A percentile compares a stretch with the other conserved stretches of the same genome.
Evolutionary conservation across 2,888 invertebrate species (phyloP).

Genomic region (Brassicogethes aeneus): DNA sequence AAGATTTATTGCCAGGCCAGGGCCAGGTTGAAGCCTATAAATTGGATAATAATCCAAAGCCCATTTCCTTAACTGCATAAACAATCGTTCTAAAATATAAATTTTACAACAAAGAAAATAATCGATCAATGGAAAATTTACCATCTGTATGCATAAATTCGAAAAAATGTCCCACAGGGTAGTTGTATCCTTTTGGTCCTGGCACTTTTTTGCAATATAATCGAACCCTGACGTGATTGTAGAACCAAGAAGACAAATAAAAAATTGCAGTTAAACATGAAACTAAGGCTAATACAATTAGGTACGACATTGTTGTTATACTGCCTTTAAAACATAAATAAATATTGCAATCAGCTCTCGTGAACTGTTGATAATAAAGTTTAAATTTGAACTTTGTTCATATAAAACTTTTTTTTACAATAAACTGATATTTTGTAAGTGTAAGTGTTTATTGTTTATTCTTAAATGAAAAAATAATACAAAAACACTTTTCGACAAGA

Average conservation of each 20-base stretch:
- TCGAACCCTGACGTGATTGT: background rate
- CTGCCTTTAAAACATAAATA: too few species aligned
- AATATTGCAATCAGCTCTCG: too few species aligned
- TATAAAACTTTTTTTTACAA: too few species aligned
- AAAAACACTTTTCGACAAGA: too few species aligned
- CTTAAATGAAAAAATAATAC: too few species aligned
- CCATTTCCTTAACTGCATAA: background rate
- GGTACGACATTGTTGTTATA: too few species aligned
- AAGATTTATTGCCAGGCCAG: background rate
- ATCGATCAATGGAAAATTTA: background rate
- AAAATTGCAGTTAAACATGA: background rate
- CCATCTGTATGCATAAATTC: background rate
- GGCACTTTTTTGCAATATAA: conserved; percentile 5
- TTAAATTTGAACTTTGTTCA: too few species aligned
- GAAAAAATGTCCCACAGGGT: background rate
- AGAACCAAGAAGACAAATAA: background rate
- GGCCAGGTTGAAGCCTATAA: background rate
- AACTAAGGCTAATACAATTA: background rate
- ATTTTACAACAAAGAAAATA: background rate
- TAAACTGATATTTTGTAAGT: too few species aligned
- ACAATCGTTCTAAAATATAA: conserved; percentile 3
- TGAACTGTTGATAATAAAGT: too few species aligned
- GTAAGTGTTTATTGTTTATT: too few species aligned
- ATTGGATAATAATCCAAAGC: background rate
- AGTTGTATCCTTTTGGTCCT: conserved; percentile 10